Conservation (phyloP, 1,140 invertebrate genomes). For the Microplitis demolitor region DNA sequence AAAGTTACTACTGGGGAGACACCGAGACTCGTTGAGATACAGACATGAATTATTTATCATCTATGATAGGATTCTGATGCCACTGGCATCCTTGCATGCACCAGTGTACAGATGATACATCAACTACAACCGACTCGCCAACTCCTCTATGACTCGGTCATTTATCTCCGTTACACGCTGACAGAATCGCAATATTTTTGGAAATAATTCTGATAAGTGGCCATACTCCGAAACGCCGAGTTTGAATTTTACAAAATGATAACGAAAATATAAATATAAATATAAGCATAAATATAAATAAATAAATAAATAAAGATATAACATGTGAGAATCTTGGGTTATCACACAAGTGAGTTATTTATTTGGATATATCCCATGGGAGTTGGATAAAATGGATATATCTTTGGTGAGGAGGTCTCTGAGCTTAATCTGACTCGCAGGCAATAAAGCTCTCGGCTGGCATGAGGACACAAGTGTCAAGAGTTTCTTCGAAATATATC, state of each 20-base stretch:
- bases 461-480: conserved; percentile 15
- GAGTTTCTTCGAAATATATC: conserved; percentile 9
- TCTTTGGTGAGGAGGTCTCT: not conserved
- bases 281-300: not conserved
- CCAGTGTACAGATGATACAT: conserved; percentile 44
- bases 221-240: too few relatives aligned
- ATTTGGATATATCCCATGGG: conserved; percentile 5
- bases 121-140: conserved; percentile 31
- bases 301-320: not conserved
- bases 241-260: not conserved
- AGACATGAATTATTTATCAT: conserved; percentile 56
- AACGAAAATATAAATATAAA: not conserved
- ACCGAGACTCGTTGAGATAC: conserved; percentile 28
- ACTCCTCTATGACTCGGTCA: not conserved
- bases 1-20: conserved; percentile 11
- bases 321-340: not conserved
- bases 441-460: conserved; percentile 23
- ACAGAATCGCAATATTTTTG: not conserved
- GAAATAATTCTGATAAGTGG: too few relatives aligned
- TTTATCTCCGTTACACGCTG: not conserved
- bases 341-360: not conserved
- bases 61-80: conserved; percentile 53
- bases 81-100: conserved; percentile 24
- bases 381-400: not conserved
- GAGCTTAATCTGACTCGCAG: conserved; percentile 29